Base-by-base conservation (phyloP, 2,888 invertebrate species). In the Ferdinandea cuprea region DNA sequence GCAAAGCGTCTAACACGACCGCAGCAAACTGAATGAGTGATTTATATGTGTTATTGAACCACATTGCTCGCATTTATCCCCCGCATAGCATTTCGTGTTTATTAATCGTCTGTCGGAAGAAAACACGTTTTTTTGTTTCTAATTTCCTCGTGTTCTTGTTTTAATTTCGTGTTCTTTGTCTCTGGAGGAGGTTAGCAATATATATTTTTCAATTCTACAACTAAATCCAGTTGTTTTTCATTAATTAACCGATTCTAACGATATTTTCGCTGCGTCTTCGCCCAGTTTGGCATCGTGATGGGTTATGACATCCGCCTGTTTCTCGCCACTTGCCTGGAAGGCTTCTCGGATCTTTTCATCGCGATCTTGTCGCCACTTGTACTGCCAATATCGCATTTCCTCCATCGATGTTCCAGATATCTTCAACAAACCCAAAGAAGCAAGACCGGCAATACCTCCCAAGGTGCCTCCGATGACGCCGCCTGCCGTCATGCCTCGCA, bases 1-100 rank as follows among this genome's bases (percentile, higher is more conserved):
- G 97, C 97, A 0, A 97, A 96, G 90, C 93, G 98, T 85, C 93
- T 98, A 87, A 97, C 96, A 56, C 96, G 95, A 90, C 90, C 93
- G 0, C 94, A 94, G 54, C 87, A 87, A 56, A 86, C 87, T 88
- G 54, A 90, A 91, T 86, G 92, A 92, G 83, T 21, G 40, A 58
- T 37, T 50, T 19, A 19, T 65, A 19, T 25, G 28, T 32, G n/a
- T 44, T 63, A 6, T 13, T 66, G 17, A 44, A 68, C 42, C 58
- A 44, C 37, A 28, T 81, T 50, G 66, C 78, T 83, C 83, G 83
- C 83, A 78, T 83, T 81, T 81, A 77, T 19, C 59, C 58, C 44
- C 71, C 59, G 76, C 76, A 80, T 68, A 80, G 58, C 74, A 79
- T 54, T 58, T 58, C 46, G 32, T 58, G 25, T 48, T 46, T 61